Evolutionary conservation across 64 coral and sea anemone species (phyloP), one percentile per base, ranked within the genome.

Genomic region (Montipora cactus): DNA sequence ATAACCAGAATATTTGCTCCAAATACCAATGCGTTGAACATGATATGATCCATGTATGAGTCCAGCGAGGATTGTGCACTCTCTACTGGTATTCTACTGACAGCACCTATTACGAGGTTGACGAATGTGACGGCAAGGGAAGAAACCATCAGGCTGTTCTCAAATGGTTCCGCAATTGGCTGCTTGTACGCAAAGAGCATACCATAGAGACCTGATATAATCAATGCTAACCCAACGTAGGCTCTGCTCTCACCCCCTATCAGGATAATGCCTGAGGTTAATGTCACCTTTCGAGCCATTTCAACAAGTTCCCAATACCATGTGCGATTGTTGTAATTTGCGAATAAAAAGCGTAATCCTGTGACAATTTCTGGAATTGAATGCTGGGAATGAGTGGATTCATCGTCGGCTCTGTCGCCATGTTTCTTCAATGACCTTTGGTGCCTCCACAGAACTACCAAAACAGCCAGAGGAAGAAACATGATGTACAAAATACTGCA

Each of bases 221-320:
- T 8, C 19, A n/a, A 74, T 22, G 70, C 70, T 74, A 74, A 74
- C n/a, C 70, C 70, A 28, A 74, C 25, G 9, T 74, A 74, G 22
- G 70, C n/a, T 23, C 70, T 74, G 20, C 70, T 74, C 23, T 74
- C 70, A 6, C 23, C n/a, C 11, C 70, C 70, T 6, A 74, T 23
- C n/a, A 74, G 70, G n/a, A 74, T 74, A 3, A 74, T 9, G 23
- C 70, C 70, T 23, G 70, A 74, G 8, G 70, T 74, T 74, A 74
- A 21, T 5, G 25, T 22, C 21, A 74, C 70, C 23, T 74, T 74
- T 21, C 70, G 70, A 23, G n/a, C n/a, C n/a, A 22, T 74, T 74
- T 74, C 70, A 74, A 74, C 70, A n/a, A 74, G 70, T 74, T 74
- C 70, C 70, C 70, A 74, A 74, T 74, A 74, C 70, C 70, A 74